These are phyloP conservation scores for Atrichornis clamosus DNA, from an alignment of 2,113 vertebrate genomes.

Conservation along the genomic window DNA sequence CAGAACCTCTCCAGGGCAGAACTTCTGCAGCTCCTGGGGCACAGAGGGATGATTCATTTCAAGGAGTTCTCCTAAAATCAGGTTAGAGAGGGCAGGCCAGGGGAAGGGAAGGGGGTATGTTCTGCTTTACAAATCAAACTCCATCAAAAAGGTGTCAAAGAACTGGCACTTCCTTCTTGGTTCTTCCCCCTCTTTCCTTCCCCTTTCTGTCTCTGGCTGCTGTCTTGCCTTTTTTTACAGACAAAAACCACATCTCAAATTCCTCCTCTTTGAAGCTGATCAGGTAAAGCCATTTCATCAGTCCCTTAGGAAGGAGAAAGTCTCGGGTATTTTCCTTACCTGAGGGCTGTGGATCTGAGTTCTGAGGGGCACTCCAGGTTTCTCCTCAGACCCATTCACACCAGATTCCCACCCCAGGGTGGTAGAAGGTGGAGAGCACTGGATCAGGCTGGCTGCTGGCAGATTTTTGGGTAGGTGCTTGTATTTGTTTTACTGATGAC, in stretches of 20 bases:
- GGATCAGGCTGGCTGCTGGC: not conserved
- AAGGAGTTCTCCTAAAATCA: not conserved
- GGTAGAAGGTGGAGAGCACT: not conserved
- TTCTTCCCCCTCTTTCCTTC: constrained; percentile 55
- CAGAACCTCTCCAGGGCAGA: not conserved
- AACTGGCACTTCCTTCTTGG: constrained; percentile 47
- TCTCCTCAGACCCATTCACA: not conserved
- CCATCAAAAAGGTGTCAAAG: constrained; percentile 58
- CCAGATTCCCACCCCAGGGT: not conserved
- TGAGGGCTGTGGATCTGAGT: not conserved
- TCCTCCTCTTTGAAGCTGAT: constrained; percentile 12
- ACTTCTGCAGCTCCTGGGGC: not conserved
- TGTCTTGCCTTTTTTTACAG: constrained; percentile 11
- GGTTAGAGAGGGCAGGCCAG: not conserved
- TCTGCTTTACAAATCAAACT: constrained; percentile 57
- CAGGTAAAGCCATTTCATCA: not conserved
- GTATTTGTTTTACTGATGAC: not conserved
- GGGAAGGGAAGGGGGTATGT: constrained; percentile 32
- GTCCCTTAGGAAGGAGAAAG: not conserved
- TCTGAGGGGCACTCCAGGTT: not conserved
- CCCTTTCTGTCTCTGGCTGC: constrained; percentile 36
- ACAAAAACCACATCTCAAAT: constrained; percentile 19
- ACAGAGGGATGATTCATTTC: not conserved
- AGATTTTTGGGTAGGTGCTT: constrained; percentile 32
- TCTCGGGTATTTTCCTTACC: not conserved